Evolutionary conservation across 2,797 vertebrate species (phyloP), one percentile per base, ranked within the genome.

Genomic region (Phoebastria nigripes): DNA sequence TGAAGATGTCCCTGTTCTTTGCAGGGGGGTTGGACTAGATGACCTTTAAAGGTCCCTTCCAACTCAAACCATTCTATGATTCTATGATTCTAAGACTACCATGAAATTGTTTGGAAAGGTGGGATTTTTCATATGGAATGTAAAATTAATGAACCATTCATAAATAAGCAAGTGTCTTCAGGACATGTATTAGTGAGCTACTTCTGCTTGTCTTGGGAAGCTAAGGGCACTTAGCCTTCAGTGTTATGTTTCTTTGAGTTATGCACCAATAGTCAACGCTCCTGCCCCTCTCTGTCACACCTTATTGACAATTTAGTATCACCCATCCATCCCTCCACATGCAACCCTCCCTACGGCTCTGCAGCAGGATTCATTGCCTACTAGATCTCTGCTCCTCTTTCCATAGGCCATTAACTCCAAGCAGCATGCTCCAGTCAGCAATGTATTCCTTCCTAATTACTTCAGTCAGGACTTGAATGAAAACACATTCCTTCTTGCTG

Each of bases 401-500:
- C 59, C 90, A 26, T 61, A 94, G 62, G 25, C 44, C 58, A 80
- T 90, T 92, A 91, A 66, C 44, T 94, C 28, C 14, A 55, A 83
- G 67, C 9, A 86, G 9, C 54, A 51, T 11, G 51, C 51, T 92
- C 72, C 73, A 87, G n/a, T 54, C 12, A 17, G 61, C 37, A 73
- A 17, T 25, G 11, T 62, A 71, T 83, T 88, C 61, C 37, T 80
- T 82, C 81, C 61, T 89, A 88, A 92, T 93, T 96, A 42, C 58
- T 81, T 91, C 49, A 83, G 69, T 65, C 52, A 81, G 65, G 10
- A 59, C 33, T 49, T n/a, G 35, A 83, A 78, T 63, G 71, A 76
- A 89, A 87, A 79, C 21, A 44, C 7, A 56, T 28, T 67, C 41
- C 44, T 69, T 82, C 69, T 72, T 77, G 16, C 52, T 58, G 46